Evolutionary conservation across 2,797 vertebrate species (phyloP).

Genomic region (Melanotaenia nigrans): DNA sequence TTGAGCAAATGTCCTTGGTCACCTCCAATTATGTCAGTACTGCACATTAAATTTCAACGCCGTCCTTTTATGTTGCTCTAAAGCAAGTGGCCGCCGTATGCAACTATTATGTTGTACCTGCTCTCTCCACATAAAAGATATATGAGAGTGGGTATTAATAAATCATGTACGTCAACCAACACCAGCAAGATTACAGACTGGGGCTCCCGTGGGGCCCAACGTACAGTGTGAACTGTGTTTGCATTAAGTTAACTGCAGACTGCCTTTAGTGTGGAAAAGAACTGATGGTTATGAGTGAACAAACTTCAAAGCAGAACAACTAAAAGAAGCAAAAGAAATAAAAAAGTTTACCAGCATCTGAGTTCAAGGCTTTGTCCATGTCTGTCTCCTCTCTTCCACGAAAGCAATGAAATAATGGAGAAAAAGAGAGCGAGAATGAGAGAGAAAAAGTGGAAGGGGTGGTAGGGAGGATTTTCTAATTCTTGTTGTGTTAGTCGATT

Average conservation of each 20-base stretch:
- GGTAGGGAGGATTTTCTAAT: constrained; percentile 26
- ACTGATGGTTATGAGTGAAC: constrained; percentile 8
- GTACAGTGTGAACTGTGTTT: constrained; percentile 23
- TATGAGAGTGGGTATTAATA: constrained; percentile 68
- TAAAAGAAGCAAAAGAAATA: constrained; percentile 18
- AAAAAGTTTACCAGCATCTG: constrained; percentile 76
- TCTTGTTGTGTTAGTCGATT: constrained; percentile 27
- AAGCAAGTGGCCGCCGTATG: constrained; percentile 33
- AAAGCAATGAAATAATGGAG: constrained; percentile 65
- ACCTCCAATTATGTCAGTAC: constrained; percentile 7
- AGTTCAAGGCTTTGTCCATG: constrained; percentile 78
- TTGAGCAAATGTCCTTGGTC: constrained; percentile 10
- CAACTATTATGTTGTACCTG: constrained; percentile 38
- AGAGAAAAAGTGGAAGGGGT: constrained; percentile 24
- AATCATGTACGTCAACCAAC: constrained; percentile 67
- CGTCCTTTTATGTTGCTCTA: neutral
- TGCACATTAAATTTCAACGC: constrained; percentile 3
- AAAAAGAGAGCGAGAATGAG: constrained; percentile 52
- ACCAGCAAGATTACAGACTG: constrained; percentile 51
- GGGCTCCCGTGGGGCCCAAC: constrained; percentile 37
- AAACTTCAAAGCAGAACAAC: constrained; percentile 15
- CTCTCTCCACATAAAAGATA: constrained; percentile 68
- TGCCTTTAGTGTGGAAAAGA: constrained; percentile 6
- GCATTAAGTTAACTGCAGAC: constrained; percentile 15
- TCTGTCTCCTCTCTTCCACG: constrained; percentile 75